Evolutionary conservation across 2,113 vertebrate genomes (phyloP).

Genomic region (Peromyscus californicus): DNA sequence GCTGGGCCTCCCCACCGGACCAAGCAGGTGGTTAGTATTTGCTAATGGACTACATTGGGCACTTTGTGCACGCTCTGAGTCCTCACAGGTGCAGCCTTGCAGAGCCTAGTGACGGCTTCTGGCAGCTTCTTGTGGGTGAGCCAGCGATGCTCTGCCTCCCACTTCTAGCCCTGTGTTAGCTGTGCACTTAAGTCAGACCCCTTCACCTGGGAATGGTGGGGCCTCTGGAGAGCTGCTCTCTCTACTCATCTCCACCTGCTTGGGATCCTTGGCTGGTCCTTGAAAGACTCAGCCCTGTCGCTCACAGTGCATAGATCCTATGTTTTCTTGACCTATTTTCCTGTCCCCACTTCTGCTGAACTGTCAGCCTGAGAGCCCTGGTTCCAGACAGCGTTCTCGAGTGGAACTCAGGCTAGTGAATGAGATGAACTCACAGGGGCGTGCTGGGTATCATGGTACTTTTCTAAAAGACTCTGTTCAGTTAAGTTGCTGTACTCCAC

Average conservation of each 20-base stretch:
- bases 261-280: background rate
- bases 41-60: background rate
- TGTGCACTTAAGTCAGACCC: background rate
- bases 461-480: background rate
- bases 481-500: accelerated
- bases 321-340: background rate
- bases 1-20: background rate
- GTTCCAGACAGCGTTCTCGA: background rate
- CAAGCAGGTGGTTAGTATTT: background rate
- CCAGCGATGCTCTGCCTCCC: background rate
- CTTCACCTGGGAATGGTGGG: background rate
- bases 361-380: background rate
- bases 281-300: background rate
- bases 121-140: background rate
- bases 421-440: background rate
- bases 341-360: background rate
- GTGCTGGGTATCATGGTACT: background rate
- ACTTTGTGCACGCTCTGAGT: accelerated
- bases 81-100: background rate
- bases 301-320: background rate
- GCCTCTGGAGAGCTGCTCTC: background rate
- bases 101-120: background rate
- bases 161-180: accelerated
- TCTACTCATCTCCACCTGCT: background rate
- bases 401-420: background rate